Base-by-base conservation (phyloP, 2,888 invertebrate genomes). In the Tetragonula carbonaria region DNA sequence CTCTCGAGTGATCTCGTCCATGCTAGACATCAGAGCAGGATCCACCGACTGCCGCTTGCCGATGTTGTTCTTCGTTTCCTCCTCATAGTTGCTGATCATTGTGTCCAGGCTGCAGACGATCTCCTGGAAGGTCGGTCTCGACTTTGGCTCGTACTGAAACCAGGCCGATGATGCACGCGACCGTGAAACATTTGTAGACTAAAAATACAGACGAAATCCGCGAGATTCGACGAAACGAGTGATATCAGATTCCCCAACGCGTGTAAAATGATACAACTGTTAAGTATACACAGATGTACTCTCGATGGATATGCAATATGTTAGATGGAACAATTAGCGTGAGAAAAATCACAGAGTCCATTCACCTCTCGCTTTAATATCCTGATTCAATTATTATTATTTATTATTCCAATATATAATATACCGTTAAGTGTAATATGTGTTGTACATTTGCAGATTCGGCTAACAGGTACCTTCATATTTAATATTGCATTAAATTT, bases 51-150 rank as follows among this genome's bases (percentile, higher is more conserved):
- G 92, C 4, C 92, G 91, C 70, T 93, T 94, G 6, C 90, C 90
- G 28, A 92, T 86, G 51, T 72, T 91, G 68, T 14, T 85, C 78
- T 92, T 93, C 4, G 87, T 74, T 23, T 93, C 92, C 50, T 93
- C 92, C 73, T 93, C 92, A 75, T 90, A 91, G 16, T 82, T 89
- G 14, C 88, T 93, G 90, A 97, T 96, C 93, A 96, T 95, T 16
- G 87, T 90, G 78, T 95, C 95, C 82, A 96, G 92, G 18, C 92
- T 97, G 91, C 96, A 96, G 91, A 96, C 96, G 93, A 98, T 97
- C 94, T 98, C 98, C 65, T 96, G 96, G 95, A 98, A 98, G 90
- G 97, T 97, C 82, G 98, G 98, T 91, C 99, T 96, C 94, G 97
- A 97, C 94, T 97, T 97, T 50, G 98, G 97, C 94, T 98, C 98